These are phyloP conservation scores for Xestia sexstrigata DNA, from an alignment of 2,888 invertebrate genomes.

Conservation along the genomic window DNA sequence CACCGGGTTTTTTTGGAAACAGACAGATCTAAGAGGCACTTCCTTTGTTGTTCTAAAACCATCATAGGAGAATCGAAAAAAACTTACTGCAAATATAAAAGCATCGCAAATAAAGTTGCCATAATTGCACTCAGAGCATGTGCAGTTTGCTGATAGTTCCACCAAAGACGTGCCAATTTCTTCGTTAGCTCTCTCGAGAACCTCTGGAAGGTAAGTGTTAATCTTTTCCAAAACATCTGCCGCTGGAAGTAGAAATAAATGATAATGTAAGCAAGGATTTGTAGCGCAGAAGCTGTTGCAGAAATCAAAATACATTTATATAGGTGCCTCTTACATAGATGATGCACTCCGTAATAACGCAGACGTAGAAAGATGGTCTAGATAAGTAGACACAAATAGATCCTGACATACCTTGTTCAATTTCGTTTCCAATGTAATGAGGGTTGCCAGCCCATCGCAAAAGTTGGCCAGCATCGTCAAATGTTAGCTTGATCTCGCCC, in stretches of 20 bases:
- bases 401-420: slow-evolving; percentile 91
- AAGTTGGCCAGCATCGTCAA: slow-evolving; percentile 93
- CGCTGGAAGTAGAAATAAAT: slow-evolving; percentile 10
- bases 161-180: slow-evolving; percentile 34
- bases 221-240: slow-evolving; percentile 43
- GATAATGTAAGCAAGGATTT: background rate
- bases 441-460: slow-evolving; percentile 93
- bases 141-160: slow-evolving; percentile 29
- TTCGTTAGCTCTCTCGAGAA: slow-evolving; percentile 33
- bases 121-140: slow-evolving; percentile 43
- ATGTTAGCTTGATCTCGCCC: slow-evolving; percentile 94
- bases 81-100: slow-evolving; percentile 46
- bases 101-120: slow-evolving; percentile 47
- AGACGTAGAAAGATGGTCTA: background rate
- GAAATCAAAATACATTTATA: background rate
- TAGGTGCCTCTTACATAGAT: background rate
- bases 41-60: background rate
- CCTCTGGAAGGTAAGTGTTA: slow-evolving; percentile 25
- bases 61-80: background rate
- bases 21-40: background rate
- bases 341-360: background rate
- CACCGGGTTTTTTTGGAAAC: background rate
- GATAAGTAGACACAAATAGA: background rate
- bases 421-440: slow-evolving; percentile 91
- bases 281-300: background rate